Evolutionary conservation across 2,888 invertebrate species (phyloP).

Genomic region (Cylindroiulus punctatus): DNA sequence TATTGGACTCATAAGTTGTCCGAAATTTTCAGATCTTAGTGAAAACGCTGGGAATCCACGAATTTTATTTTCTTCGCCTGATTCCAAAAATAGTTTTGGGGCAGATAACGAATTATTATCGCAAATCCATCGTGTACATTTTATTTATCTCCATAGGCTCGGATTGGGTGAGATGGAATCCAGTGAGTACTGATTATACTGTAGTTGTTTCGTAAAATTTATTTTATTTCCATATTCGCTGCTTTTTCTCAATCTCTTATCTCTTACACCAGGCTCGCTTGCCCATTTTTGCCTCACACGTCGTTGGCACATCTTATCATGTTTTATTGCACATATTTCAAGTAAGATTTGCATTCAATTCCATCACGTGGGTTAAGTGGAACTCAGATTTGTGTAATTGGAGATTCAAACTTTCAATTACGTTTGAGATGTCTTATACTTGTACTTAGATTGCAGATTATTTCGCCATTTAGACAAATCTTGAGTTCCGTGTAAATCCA

Average conservation of each 20-base stretch:
- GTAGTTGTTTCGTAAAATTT: background rate
- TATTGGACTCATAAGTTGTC: too few species aligned
- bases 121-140: background rate
- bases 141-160: slow-evolving; percentile 29
- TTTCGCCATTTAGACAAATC: background rate
- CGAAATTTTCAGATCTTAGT: background rate
- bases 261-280: background rate
- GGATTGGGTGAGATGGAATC: slow-evolving; percentile 25
- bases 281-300: slow-evolving; percentile 23
- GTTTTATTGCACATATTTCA: slow-evolving; percentile 2
- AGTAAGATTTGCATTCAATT: background rate
- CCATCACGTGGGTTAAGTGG: background rate
- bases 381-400: background rate
- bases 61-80: slow-evolving; percentile 19
- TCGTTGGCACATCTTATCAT: background rate
- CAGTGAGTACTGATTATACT: background rate
- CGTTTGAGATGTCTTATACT: too few species aligned
- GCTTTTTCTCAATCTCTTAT: background rate
- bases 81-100: slow-evolving; percentile 34
- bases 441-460: too few species aligned
- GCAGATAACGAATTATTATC: slow-evolving; percentile 36
- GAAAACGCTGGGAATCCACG: slow-evolving; percentile 28
- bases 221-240: too few species aligned
- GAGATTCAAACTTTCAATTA: background rate
- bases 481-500: background rate